These are phyloP conservation scores for Cerastis rubricosa DNA, from an alignment of 2,888 invertebrate genomes.

Conservation along the genomic window DNA sequence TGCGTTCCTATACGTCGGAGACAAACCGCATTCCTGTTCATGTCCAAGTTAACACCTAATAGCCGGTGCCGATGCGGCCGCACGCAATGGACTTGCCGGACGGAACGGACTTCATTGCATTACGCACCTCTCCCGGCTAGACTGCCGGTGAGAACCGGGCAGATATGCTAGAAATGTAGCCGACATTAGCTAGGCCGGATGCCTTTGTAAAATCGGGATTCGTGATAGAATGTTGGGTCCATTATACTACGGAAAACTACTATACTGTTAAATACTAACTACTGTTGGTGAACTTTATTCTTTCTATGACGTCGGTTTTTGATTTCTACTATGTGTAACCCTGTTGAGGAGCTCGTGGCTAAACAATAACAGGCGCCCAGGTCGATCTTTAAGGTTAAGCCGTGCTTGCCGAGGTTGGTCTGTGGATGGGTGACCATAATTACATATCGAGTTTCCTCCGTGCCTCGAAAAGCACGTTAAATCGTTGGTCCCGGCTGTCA, in stretches of 20 bases:
- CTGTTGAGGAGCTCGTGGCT: too few species aligned
- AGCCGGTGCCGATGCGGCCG: conserved; percentile 67
- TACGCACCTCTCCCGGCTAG: conserved; percentile 66
- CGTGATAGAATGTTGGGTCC: conserved; percentile 25
- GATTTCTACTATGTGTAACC: too few species aligned
- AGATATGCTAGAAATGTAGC: conserved; percentile 53
- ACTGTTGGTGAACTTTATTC: not conserved
- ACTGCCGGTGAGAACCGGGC: conserved; percentile 40
- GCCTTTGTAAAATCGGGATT: conserved; percentile 36
- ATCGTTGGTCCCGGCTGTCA: too few species aligned
- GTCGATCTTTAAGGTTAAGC: too few species aligned
- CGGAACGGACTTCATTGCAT: conserved; percentile 72
- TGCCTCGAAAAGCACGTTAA: too few species aligned
- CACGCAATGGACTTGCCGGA: conserved; percentile 73
- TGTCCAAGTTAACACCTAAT: conserved; percentile 74
- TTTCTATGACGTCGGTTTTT: conserved; percentile 6
- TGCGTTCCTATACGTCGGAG: conserved; percentile 61
- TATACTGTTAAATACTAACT: too few species aligned
- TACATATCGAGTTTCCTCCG: too few species aligned
- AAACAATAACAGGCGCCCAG: too few species aligned
- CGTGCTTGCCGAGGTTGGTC: too few species aligned
- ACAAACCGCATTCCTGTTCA: conserved; percentile 71
- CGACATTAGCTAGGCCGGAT: conserved; percentile 39
- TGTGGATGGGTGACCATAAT: too few species aligned
- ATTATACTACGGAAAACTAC: conserved; percentile 25